These are phyloP conservation scores for Anthoscopus minutus DNA, from an alignment of 2,113 vertebrate species.

Conservation along the genomic window DNA sequence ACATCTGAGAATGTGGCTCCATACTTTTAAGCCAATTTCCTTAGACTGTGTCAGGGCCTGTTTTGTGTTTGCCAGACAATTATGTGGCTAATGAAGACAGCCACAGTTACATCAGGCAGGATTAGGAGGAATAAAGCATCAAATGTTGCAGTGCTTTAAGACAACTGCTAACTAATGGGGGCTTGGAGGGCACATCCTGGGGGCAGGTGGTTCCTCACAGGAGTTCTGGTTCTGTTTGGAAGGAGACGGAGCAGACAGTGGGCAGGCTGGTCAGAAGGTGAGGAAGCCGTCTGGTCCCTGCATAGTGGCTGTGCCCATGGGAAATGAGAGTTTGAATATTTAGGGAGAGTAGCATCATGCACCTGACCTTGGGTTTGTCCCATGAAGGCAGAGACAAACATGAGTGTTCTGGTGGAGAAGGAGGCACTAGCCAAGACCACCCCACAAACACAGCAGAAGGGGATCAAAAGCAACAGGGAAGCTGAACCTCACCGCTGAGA, in stretches of 20 bases:
- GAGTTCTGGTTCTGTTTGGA: background rate
- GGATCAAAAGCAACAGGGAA: background rate
- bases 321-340: background rate
- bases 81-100: constrained; percentile 63
- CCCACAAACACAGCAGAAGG: fast-evolving
- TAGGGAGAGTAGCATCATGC: background rate
- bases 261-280: background rate
- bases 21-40: constrained; percentile 59
- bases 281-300: background rate
- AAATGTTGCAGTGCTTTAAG: constrained; percentile 26
- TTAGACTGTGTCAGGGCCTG: constrained; percentile 46
- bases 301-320: background rate
- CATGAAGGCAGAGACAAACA: background rate
- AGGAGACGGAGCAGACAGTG: background rate
- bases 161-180: constrained; percentile 26
- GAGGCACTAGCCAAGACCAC: background rate
- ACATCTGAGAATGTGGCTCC: constrained; percentile 13
- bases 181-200: background rate
- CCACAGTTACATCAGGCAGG: constrained; percentile 33
- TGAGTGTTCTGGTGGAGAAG: background rate
- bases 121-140: constrained; percentile 45
- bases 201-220: background rate
- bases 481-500: background rate
- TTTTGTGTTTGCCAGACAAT: constrained; percentile 63
- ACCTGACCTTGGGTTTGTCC: background rate